Percentiles rank a stretch among this genome's conserved stretches.
Evolutionary conservation across 2,888 invertebrate genomes (phyloP).

Genomic region (Rotaria sp.): DNA sequence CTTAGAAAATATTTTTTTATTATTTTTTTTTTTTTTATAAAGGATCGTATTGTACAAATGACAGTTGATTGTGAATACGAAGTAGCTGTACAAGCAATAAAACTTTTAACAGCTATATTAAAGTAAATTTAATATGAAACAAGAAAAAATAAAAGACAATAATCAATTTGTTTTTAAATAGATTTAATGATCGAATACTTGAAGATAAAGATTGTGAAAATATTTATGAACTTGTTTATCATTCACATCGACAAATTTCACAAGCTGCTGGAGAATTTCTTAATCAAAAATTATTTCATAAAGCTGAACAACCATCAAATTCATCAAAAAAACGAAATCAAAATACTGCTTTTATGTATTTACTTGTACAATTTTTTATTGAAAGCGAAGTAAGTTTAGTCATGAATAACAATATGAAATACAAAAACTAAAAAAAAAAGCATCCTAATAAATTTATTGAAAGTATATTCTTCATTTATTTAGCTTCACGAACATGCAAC

Average conservation of each 20-base stretch:
- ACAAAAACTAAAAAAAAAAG: neutral
- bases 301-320: conserved; percentile 62
- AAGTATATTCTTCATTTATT: neutral
- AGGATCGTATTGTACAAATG: conserved; percentile 97
- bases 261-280: conserved; percentile 97
- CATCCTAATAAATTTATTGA: too few species aligned
- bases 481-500: conserved; percentile 72
- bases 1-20: conserved; percentile 70
- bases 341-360: conserved; percentile 86
- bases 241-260: conserved; percentile 78
- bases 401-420: neutral
- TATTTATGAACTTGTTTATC: conserved; percentile 96
- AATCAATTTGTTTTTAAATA: conserved; percentile 42
- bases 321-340: conserved; percentile 68
- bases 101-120: conserved; percentile 82
- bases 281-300: conserved; percentile 85
- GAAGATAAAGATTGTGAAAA: conserved; percentile 97
- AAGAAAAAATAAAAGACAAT: too few species aligned
- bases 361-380: conserved; percentile 93
- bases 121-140: conserved; percentile 65
- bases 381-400: conserved; percentile 68
- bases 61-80: conserved; percentile 95
- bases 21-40: too few species aligned
- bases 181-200: conserved; percentile 67
- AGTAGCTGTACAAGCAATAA: conserved; percentile 90